phyloP scores from a whole-genome alignment of 2,797 vertebrate genomes.

The Semotilus atromaculatus region DNA sequence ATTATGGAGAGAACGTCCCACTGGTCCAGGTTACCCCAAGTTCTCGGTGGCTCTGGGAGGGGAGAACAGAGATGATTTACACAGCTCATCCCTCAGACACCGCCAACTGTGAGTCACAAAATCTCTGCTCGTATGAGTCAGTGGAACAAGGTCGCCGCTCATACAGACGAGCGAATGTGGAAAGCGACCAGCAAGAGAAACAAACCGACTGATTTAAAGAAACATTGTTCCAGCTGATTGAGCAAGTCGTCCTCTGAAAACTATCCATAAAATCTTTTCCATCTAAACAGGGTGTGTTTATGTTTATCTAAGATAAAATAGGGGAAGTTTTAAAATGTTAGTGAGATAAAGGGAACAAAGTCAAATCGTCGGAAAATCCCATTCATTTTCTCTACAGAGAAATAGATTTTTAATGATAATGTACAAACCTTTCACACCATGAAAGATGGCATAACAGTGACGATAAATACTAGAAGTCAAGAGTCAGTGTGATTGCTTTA shows the following conservation, averaged over 20 bases:
- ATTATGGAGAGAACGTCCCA: constrained; percentile 39
- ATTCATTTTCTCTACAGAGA: neutral
- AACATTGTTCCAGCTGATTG: constrained; percentile 28
- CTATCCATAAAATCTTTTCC: constrained; percentile 25
- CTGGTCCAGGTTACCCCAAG: constrained; percentile 45
- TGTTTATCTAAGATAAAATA: constrained; percentile 25
- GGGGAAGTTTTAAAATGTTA: neutral
- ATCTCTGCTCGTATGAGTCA: constrained; percentile 55
- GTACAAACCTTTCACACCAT: constrained; percentile 10
- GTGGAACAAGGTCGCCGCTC: constrained; percentile 46
- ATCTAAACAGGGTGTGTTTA: constrained; percentile 28
- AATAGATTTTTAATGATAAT: constrained; percentile 31
- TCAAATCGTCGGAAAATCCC: neutral
- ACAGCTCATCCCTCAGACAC: constrained; percentile 47
- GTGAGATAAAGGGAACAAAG: neutral
- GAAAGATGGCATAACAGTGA: neutral
- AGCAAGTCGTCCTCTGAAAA: constrained; percentile 32
- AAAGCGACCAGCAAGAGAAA: constrained; percentile 35
- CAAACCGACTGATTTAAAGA: constrained; percentile 22
- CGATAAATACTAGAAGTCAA: neutral
- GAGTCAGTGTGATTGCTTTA: neutral
- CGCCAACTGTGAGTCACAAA: constrained; percentile 60
- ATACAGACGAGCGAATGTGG: constrained; percentile 29
- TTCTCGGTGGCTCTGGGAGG: constrained; percentile 39
- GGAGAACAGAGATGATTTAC: constrained; percentile 53